Evolutionary conservation across 2,113 vertebrate species (phyloP).

Genomic region (Agapornis roseicollis): DNA sequence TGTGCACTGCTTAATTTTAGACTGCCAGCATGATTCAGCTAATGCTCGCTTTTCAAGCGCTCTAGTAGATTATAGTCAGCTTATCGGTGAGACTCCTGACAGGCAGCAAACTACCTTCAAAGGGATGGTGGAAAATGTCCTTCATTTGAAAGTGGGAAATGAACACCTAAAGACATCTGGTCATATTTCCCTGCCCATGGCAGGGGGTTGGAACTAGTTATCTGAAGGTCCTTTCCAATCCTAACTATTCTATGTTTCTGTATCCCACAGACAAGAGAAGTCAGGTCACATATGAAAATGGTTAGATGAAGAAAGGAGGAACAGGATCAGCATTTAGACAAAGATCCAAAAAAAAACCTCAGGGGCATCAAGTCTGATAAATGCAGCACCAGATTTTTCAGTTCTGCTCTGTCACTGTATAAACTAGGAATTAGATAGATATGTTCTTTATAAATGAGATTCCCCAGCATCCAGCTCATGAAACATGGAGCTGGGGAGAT

Average conservation of each 20-base stretch:
- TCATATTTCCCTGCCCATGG: background rate
- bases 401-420: background rate
- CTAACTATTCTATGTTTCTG: no score
- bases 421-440: background rate
- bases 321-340: background rate
- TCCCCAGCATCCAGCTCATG: background rate
- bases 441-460: background rate
- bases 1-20: conserved; percentile 30
- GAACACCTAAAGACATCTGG: background rate
- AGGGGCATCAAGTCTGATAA: background rate
- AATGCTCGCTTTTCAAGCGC: background rate
- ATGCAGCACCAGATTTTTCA: background rate
- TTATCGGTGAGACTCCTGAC: background rate
- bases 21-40: conserved; percentile 32
- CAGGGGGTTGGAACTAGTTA: no score
- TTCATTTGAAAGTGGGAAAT: background rate
- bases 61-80: background rate
- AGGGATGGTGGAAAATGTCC: background rate
- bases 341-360: background rate
- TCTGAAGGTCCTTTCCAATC: no score
- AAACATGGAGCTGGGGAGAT: background rate
- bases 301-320: background rate
- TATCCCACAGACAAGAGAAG: background rate
- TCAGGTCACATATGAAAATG: background rate
- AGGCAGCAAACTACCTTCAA: background rate